Conservation (phyloP, 2,888 invertebrate genomes). For the Adelognathus sp. region DNA sequence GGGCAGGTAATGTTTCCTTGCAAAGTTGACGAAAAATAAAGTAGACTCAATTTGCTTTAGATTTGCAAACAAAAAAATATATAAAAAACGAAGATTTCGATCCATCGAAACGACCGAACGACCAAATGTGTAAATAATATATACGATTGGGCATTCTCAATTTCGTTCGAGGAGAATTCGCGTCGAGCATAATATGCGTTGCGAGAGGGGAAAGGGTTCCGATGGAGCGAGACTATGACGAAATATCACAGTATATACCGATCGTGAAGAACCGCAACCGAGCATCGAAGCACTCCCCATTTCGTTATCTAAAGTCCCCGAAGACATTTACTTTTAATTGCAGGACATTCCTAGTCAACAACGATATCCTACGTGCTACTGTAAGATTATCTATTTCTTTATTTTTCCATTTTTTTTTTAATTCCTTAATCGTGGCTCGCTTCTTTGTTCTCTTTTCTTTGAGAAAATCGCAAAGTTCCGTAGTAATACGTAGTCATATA, state of each 20-base stretch:
- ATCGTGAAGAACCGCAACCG: conserved; percentile 72
- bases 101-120: too few relatives aligned
- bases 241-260: conserved; percentile 79
- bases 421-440: too few relatives aligned
- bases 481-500: conserved; percentile 77
- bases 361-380: conserved; percentile 77
- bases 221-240: conserved; percentile 73
- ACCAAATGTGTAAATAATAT: too few relatives aligned
- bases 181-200: conserved; percentile 6
- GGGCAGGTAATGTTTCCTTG: background rate
- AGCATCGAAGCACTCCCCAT: conserved; percentile 72
- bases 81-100: too few relatives aligned
- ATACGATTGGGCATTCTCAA: too few relatives aligned
- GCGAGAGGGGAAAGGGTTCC: conserved; percentile 11
- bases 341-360: conserved; percentile 75
- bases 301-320: conserved; percentile 68
- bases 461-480: conserved; percentile 75
- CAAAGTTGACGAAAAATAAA: background rate
- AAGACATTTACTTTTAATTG: conserved; percentile 69
- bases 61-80: background rate
- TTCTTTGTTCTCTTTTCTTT: too few relatives aligned
- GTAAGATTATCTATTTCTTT: conserved; percentile 72
- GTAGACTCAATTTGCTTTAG: too few relatives aligned
- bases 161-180: background rate
- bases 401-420: conserved; percentile 15